Conservation (phyloP, 2,797 vertebrate species). For the Heteromormyrus szaboi region DNA sequence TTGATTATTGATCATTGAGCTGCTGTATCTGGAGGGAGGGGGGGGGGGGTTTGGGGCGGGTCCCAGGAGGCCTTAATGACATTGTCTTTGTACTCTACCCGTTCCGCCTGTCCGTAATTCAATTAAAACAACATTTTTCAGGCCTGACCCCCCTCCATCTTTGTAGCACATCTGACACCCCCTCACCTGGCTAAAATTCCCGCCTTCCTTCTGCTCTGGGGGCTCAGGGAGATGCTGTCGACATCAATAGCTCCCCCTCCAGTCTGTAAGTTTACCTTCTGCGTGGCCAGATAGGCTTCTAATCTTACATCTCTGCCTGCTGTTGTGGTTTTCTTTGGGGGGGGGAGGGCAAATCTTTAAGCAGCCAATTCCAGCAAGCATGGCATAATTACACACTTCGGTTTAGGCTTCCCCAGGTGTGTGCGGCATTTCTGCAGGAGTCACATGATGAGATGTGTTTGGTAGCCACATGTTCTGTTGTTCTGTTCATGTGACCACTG, state of each 20-base stretch:
- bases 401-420: background rate
- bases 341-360: background rate
- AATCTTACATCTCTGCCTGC: background rate
- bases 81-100: background rate
- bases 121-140: background rate
- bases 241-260: background rate
- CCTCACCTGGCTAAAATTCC: background rate
- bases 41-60: background rate
- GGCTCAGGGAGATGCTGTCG: background rate
- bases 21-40: background rate
- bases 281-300: background rate
- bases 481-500: background rate
- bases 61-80: background rate
- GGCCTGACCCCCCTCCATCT: background rate
- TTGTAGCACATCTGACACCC: background rate
- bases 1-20: background rate
- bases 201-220: background rate
- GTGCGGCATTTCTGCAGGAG: background rate
- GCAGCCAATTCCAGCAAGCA: background rate
- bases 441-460: background rate
- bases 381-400: background rate
- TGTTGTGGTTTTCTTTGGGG: background rate
- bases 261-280: background rate
- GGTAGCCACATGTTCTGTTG: background rate
- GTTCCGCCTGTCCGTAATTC: background rate